Evolutionary conservation across 2,888 invertebrate species (phyloP), one percentile per base, ranked within the genome.

Genomic region (Cantharis nigra): DNA sequence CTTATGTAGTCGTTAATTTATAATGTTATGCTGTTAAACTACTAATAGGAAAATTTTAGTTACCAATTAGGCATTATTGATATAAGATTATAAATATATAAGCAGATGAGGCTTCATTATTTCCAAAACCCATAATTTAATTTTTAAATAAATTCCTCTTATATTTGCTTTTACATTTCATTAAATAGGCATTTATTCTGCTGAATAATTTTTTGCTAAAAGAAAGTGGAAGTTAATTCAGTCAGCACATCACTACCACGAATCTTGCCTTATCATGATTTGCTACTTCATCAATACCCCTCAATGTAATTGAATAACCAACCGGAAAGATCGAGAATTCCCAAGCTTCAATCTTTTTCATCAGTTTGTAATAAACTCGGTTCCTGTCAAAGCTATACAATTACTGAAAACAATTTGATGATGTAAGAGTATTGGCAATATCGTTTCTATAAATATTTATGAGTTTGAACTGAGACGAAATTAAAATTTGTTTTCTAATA

Each of bases 271-370:
- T 62, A 71, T 65, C 71, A 70, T 75, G 75, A 75, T 75, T 75
- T 75, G 70, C 75, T 49, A 71, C 49, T 70, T 63, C 75, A 75
- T 75, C 75, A 75, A 75, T 75, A 75, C 70, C 75, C 64, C 62
- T 75, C 75, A 20, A 33, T 26, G 75, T 75, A 75, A 75, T 75
- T 75, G 75, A 75, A 75, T 75, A 75, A 75, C 75, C 75, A 75
- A 75, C 75, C 75, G 75, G 75, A 75, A 75, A 75, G 63, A 75
- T 75, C 75, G 69, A 75, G 74, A 75, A 28, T 63, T 70, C 70
- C 63, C 73, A 26, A 75, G 65, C 70, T 75, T 75, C 75, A 75
- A 70, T 75, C 75, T 75, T 75, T 69, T 65, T 75, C 75, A 75
- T 75, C 75, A 75, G 70, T 75, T 70, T 75, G 70, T 75, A 70